Percentiles rank a stretch among this genome's conserved stretches.
Evolutionary conservation across 2,113 vertebrate species (phyloP).

Genomic region (Centropus bengalensis): DNA sequence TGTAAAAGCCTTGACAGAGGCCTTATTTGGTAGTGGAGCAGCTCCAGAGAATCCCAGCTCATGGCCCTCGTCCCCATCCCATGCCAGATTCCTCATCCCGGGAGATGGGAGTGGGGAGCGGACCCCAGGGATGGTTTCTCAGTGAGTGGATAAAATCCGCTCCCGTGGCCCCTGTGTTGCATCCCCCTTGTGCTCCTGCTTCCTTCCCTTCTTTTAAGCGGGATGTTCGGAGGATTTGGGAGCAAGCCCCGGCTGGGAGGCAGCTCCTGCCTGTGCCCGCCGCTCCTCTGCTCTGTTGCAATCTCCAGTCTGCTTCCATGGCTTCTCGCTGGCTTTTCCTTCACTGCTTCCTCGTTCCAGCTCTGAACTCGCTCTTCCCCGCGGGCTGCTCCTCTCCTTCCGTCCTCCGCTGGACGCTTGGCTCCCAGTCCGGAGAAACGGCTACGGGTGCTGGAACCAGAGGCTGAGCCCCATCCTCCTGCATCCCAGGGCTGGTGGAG

Average conservation of each 20-base stretch:
- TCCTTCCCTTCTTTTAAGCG: not conserved
- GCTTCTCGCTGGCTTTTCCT: not conserved
- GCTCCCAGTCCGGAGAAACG: not conserved
- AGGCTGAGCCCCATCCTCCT: not conserved
- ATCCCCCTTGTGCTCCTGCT: not conserved
- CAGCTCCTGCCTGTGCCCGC: not conserved
- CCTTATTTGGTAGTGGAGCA: slow-evolving; percentile 54
- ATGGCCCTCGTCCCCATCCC: not conserved
- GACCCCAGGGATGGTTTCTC: not conserved
- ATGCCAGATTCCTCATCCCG: not conserved
- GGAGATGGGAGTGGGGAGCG: not conserved
- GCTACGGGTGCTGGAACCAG: not conserved
- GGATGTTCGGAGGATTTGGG: not conserved
- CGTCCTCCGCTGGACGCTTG: not conserved
- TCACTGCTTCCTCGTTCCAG: slow-evolving; percentile 44
- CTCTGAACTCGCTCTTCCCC: not conserved
- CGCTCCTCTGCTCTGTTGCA: slow-evolving; percentile 8
- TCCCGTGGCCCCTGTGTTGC: accelerated
- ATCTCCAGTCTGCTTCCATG: slow-evolving; percentile 17
- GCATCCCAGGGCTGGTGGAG: not conserved
- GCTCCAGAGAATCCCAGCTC: not conserved
- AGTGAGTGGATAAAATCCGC: not conserved
- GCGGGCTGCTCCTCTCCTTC: not conserved
- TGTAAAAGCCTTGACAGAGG: slow-evolving; percentile 17
- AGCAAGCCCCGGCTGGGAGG: not conserved